Evolutionary conservation across 2,797 vertebrate genomes (phyloP).

Genomic region (Eospalax fontanierii): DNA sequence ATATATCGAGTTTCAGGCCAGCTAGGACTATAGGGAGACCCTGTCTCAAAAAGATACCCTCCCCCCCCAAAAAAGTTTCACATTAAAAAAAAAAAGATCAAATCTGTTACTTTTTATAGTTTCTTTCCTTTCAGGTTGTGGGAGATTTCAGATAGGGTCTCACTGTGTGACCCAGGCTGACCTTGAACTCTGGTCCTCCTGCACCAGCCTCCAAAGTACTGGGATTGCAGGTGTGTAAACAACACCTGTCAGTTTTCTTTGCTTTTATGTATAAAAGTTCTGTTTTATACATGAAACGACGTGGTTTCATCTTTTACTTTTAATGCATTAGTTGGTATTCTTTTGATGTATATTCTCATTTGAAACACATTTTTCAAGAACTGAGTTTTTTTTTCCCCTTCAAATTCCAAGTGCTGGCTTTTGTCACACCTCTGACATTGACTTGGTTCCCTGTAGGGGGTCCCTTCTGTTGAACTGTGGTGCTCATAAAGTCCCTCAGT

Average conservation of each 20-base stretch:
- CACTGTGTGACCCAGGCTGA: background rate
- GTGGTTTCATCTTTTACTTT: slow-evolving; percentile 27
- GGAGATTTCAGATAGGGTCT: background rate
- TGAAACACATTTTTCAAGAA: slow-evolving; percentile 31
- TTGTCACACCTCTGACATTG: background rate
- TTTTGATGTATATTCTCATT: slow-evolving; percentile 27
- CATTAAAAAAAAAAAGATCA: too few species aligned
- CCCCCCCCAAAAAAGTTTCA: too few species aligned
- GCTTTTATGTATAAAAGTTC: slow-evolving; percentile 48
- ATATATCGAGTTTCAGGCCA: too few species aligned
- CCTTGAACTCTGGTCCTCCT: background rate
- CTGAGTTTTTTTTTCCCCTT: background rate
- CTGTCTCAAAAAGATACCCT: too few species aligned
- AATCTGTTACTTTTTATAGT: background rate
- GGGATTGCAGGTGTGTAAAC: background rate
- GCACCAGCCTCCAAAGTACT: background rate
- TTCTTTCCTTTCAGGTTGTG: background rate
- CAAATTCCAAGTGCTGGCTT: background rate
- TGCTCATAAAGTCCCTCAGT: background rate
- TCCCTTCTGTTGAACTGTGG: background rate
- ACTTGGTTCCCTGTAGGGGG: background rate
- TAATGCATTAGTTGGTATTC: slow-evolving; percentile 39
- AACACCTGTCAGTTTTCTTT: background rate
- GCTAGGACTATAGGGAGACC: too few species aligned
- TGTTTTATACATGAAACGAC: background rate